These are phyloP conservation scores for Potamilus streckersoni DNA, from an alignment of 1,140 invertebrate genomes.

Conservation along the genomic window DNA sequence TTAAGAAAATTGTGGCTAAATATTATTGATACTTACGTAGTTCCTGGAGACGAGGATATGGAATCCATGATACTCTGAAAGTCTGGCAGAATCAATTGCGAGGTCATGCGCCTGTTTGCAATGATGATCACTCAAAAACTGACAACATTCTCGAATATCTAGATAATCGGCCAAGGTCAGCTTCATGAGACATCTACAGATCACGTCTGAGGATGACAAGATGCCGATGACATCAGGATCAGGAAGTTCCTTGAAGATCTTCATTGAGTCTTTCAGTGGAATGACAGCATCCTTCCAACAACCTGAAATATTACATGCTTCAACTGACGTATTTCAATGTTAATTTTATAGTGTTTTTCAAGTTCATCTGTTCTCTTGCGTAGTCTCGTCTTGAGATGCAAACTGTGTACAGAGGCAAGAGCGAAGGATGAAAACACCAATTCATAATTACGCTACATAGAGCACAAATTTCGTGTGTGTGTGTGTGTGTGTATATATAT, in stretches of 20 bases:
- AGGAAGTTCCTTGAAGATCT: not conserved
- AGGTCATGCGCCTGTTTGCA: conserved; percentile 15
- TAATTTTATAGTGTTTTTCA: too few relatives aligned
- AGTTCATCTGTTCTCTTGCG: too few relatives aligned
- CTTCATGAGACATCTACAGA: conserved; percentile 19
- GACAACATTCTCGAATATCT: conserved; percentile 13
- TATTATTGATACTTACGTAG: too few relatives aligned
- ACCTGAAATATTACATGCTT: not conserved
- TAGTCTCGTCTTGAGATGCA: too few relatives aligned
- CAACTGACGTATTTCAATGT: too few relatives aligned
- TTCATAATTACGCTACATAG: too few relatives aligned
- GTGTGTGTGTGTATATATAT: too few relatives aligned
- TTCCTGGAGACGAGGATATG: too few relatives aligned
- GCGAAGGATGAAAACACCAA: too few relatives aligned
- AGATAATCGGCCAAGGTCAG: conserved; percentile 19
- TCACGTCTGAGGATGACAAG: conserved; percentile 19
- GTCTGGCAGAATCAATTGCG: conserved; percentile 10
- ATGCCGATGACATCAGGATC: not conserved
- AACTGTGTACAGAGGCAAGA: too few relatives aligned
- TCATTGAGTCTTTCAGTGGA: conserved; percentile 21
- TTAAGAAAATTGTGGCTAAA: too few relatives aligned
- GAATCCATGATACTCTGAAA: conserved; percentile 1
- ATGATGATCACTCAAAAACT: conserved; percentile 17
- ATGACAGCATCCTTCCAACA: conserved; percentile 28
- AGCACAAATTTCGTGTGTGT: too few relatives aligned